Percentiles rank a stretch among this genome's conserved stretches.
Evolutionary conservation across 2,797 vertebrate species (phyloP).

Genomic region (Hydrolagus colliei): DNA sequence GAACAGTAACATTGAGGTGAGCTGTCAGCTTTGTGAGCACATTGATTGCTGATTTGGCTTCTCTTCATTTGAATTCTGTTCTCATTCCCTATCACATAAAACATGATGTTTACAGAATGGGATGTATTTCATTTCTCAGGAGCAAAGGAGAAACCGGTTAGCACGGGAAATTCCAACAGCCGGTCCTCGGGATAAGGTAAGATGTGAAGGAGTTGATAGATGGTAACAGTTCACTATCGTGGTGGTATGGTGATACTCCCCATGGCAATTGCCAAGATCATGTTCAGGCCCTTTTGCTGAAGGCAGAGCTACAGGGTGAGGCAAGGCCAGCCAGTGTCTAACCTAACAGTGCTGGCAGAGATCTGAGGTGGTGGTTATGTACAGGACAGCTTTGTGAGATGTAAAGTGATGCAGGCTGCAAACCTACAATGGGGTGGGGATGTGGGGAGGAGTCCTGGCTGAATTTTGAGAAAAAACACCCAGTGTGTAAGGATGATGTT

Average conservation of each 20-base stretch:
- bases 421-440: background rate
- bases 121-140: constrained; percentile 53
- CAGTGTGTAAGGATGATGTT: no score
- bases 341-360: background rate
- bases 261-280: no score
- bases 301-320: no score
- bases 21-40: constrained; percentile 29
- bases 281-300: background rate
- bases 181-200: constrained; percentile 84
- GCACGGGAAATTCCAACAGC: constrained; percentile 77
- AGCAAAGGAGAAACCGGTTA: constrained; percentile 83
- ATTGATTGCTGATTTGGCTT: background rate
- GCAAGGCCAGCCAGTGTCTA: background rate
- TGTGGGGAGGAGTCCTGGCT: background rate
- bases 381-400: no score
- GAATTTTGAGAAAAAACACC: no score
- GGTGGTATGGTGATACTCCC: background rate
- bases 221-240: no score
- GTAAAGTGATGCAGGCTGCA: background rate
- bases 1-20: constrained; percentile 97
- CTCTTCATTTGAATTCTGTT: background rate
- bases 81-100: background rate
- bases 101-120: background rate
- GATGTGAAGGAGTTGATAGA: background rate
- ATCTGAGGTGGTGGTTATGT: background rate